A percentile compares a stretch with the other conserved stretches of the same genome.
Evolutionary conservation across 2,888 invertebrate species (phyloP).

Genomic region (Cotesia congregata): DNA sequence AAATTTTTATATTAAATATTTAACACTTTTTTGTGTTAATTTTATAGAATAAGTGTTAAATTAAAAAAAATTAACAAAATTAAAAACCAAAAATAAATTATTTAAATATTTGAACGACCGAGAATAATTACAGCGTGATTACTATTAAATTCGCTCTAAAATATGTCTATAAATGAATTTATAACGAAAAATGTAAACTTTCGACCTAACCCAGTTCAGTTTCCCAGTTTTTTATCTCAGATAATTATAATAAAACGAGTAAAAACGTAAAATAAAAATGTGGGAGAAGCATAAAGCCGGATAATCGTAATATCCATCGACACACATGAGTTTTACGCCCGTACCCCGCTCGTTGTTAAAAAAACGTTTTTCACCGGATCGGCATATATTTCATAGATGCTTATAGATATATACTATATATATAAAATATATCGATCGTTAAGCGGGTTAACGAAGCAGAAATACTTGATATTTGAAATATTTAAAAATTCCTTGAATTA

Average conservation of each 20-base stretch:
- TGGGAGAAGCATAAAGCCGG: conserved; percentile 31
- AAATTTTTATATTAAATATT: too few relatives aligned
- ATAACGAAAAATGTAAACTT: too few relatives aligned
- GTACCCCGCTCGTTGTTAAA: conserved; percentile 28
- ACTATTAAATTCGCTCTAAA: too few relatives aligned
- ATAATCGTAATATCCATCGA: conserved; percentile 43
- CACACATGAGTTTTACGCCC: conserved; percentile 29
- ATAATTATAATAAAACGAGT: conserved; percentile 38
- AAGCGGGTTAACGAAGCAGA: conserved; percentile 35
- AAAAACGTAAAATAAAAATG: conserved; percentile 19
- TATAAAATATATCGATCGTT: conserved; percentile 40
- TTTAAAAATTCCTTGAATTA: conserved; percentile 11
- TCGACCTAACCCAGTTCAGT: neutral
- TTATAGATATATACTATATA: neutral
- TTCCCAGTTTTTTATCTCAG: conserved; percentile 12
- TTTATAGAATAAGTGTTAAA: too few relatives aligned
- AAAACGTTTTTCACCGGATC: conserved; percentile 18
- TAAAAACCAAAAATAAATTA: too few relatives aligned
- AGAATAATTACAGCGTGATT: too few relatives aligned
- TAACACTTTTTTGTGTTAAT: too few relatives aligned
- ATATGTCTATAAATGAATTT: too few relatives aligned
- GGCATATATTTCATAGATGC: neutral
- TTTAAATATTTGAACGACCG: too few relatives aligned
- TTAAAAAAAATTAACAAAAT: too few relatives aligned
- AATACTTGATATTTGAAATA: conserved; percentile 39